Conservation (phyloP, 2,113 vertebrate species). For the Lates calcarifer region DNA sequence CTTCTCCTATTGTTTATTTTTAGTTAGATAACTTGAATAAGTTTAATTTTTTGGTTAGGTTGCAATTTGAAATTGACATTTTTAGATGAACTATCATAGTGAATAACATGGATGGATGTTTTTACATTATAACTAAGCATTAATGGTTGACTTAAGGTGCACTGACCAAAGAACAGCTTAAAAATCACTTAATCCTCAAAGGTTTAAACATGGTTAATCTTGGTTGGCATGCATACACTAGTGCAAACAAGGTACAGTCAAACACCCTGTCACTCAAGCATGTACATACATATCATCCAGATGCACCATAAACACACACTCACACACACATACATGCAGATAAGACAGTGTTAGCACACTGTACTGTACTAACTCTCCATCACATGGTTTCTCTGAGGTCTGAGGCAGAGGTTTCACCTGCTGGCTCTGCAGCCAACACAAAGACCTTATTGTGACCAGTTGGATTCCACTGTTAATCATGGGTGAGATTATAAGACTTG, state of each 20-base stretch:
- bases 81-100: no score
- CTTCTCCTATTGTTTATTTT: conserved; percentile 3
- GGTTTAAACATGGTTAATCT: conserved; percentile 24
- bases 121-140: background rate
- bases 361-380: conserved; percentile 19
- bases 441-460: conserved; percentile 55
- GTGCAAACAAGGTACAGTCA: conserved; percentile 15
- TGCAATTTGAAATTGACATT: background rate
- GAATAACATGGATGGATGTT: background rate
- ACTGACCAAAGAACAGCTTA: background rate
- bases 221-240: background rate
- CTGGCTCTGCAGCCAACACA: conserved; percentile 50
- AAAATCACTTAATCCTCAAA: conserved; percentile 10
- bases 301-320: conserved; percentile 1
- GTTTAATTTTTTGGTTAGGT: background rate
- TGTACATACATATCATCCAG: conserved; percentile 10
- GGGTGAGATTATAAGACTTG: conserved; percentile 50
- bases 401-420: conserved; percentile 47
- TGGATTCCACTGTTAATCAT: conserved; percentile 56
- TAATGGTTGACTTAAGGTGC: background rate
- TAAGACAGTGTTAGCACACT: conserved; percentile 4
- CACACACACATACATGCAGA: conserved; percentile 7
- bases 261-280: background rate
- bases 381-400: conserved; percentile 24
- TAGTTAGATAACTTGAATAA: background rate